These are phyloP conservation scores for Phrynocephalus forsythii DNA, from an alignment of 2,797 vertebrate genomes.

Conservation along the genomic window DNA sequence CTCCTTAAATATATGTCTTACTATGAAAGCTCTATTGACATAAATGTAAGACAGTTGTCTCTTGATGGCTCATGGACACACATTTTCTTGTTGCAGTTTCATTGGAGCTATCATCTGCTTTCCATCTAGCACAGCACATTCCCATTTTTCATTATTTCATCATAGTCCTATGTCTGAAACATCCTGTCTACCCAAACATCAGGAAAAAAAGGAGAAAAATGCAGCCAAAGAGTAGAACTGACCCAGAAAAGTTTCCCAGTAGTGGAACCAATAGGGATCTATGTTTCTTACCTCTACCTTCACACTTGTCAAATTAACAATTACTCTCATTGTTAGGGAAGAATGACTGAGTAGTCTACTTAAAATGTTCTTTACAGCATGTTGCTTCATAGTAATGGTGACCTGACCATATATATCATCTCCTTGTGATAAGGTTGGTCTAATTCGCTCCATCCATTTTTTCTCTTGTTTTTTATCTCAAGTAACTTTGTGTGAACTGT, in stretches of 20 bases:
- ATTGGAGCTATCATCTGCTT: too few relatives aligned
- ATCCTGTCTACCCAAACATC: background rate
- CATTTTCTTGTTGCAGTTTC: too few relatives aligned
- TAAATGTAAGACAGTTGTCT: too few relatives aligned
- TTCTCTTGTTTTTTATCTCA: background rate
- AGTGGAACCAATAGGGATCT: background rate
- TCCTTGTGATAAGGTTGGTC: background rate
- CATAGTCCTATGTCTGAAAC: background rate
- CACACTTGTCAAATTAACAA: conserved; percentile 8
- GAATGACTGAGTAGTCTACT: background rate
- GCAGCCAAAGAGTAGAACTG: conserved; percentile 1
- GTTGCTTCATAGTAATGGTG: background rate
- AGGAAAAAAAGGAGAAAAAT: background rate
- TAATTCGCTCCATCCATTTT: rapidly evolving
- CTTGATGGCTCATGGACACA: too few relatives aligned
- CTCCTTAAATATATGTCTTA: too few relatives aligned
- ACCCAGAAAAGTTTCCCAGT: background rate
- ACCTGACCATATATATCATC: background rate
- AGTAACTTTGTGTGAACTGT: background rate
- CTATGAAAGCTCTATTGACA: too few relatives aligned
- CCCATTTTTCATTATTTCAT: too few relatives aligned
- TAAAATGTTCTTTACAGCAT: background rate
- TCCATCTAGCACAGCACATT: too few relatives aligned
- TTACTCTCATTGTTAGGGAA: background rate
- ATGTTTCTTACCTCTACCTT: background rate